phyloP scores from a whole-genome alignment of 2,113 vertebrate genomes.

The Cathartes aura region DNA sequence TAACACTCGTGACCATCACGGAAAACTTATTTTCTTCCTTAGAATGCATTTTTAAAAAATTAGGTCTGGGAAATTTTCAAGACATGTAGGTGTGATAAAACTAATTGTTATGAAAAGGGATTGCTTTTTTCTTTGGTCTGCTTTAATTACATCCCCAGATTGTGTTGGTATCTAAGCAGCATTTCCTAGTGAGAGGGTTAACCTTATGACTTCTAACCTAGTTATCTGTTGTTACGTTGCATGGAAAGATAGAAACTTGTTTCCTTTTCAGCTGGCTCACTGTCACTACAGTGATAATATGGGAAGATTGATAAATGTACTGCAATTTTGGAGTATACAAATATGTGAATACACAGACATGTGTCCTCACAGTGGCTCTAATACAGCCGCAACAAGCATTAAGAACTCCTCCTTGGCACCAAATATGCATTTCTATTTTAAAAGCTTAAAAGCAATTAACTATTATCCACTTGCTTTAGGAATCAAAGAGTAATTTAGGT shows the following conservation, averaged over 20 bases:
- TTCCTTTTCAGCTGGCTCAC: background rate
- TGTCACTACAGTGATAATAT: background rate
- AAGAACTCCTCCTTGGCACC: background rate
- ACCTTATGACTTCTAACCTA: background rate
- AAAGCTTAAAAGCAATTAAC: background rate
- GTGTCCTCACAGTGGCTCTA: background rate
- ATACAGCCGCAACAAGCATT: background rate
- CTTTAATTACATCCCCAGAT: background rate
- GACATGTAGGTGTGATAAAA: background rate
- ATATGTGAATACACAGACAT: background rate
- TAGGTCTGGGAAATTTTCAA: background rate
- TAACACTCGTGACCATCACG: background rate
- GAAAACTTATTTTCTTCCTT: background rate
- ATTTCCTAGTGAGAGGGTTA: background rate
- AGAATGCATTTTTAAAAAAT: background rate
- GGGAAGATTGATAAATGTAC: background rate
- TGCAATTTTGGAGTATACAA: background rate
- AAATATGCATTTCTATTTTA: background rate
- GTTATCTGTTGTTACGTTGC: background rate
- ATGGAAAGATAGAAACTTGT: background rate
- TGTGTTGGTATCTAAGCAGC: background rate
- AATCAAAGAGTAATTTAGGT: background rate
- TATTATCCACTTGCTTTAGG: background rate
- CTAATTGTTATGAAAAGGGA: background rate
- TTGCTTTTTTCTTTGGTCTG: background rate